These are phyloP conservation scores for Mustela erminea DNA, from an alignment of 2,797 vertebrate species.

Conservation along the genomic window DNA sequence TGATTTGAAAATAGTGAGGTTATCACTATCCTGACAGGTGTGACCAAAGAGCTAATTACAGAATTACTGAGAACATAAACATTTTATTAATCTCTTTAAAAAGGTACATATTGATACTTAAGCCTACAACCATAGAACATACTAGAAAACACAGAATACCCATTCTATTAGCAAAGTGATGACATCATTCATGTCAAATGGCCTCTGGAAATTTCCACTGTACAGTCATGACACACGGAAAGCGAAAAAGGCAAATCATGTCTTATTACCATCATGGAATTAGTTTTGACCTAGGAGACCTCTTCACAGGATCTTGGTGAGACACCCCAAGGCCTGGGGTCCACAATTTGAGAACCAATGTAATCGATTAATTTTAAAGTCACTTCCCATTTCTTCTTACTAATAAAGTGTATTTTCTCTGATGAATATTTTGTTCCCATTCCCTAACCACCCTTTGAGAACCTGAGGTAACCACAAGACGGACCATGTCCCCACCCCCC, in stretches of 20 bases:
- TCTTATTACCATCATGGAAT: not conserved
- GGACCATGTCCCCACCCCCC: not conserved
- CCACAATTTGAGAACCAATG: not conserved
- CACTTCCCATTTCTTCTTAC: not conserved
- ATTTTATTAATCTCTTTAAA: constrained; percentile 20
- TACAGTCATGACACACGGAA: not conserved
- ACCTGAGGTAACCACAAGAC: not conserved
- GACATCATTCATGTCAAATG: not conserved
- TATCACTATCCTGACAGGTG: not conserved
- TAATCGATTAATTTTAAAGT: not conserved
- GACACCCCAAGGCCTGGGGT: not conserved
- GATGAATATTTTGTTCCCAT: not conserved
- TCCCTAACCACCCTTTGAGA: not conserved
- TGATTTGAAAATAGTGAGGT: constrained; percentile 27
- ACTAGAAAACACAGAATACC: not conserved
- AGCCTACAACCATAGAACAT: not conserved
- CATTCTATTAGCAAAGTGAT: constrained; percentile 9
- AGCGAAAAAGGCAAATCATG: constrained; percentile 33
- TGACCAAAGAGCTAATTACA: constrained; percentile 15
- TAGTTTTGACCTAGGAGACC: not conserved
- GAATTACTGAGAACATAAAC: constrained; percentile 6
- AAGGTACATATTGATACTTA: not conserved
- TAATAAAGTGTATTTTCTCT: not conserved
- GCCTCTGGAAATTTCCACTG: constrained; percentile 63
- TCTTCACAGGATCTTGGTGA: not conserved